These are phyloP conservation scores for Platyura marginata DNA, from an alignment of 1,140 invertebrate genomes.

Conservation along the genomic window DNA sequence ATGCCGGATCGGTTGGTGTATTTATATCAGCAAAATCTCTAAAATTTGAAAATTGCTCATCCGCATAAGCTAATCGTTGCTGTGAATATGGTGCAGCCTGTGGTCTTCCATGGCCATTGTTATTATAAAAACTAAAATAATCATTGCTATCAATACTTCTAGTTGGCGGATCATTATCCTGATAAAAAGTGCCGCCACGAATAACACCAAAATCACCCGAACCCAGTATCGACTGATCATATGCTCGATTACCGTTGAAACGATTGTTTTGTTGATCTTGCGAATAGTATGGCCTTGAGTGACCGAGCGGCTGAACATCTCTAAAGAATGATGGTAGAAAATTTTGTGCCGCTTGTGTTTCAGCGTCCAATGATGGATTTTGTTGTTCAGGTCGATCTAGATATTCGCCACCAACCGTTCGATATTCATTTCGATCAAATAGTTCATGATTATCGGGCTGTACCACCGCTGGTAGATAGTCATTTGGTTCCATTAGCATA, in stretches of 20 bases:
- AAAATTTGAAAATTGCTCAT: slow-evolving; percentile 70
- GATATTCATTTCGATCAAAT: background rate
- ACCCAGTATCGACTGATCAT: slow-evolving; percentile 39
- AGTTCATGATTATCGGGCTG: slow-evolving; percentile 8
- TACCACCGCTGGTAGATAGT: slow-evolving; percentile 9
- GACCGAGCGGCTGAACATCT: slow-evolving; percentile 20
- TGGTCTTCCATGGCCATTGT: slow-evolving; percentile 44
- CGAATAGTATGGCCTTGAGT: slow-evolving; percentile 19
- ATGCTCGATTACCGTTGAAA: slow-evolving; percentile 9
- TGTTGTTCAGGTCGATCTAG: slow-evolving; percentile 6
- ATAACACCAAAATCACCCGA: slow-evolving; percentile 81
- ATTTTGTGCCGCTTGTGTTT: slow-evolving; percentile 20
- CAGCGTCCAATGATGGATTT: slow-evolving; percentile 9
- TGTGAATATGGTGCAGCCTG: slow-evolving; percentile 17
- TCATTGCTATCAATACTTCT: slow-evolving; percentile 29
- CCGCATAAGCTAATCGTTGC: slow-evolving; percentile 33
- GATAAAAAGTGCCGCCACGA: slow-evolving; percentile 68
- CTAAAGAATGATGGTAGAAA: slow-evolving; percentile 22
- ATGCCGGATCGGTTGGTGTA: slow-evolving; percentile 57
- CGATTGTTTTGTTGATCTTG: slow-evolving; percentile 1
- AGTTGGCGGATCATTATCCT: slow-evolving; percentile 24
- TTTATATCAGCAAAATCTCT: slow-evolving; percentile 77
- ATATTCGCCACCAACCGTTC: slow-evolving; percentile 11
- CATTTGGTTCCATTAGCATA: slow-evolving; percentile 23
- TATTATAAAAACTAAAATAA: slow-evolving; percentile 40